Conservation (phyloP, 2,113 vertebrate genomes). For the Eulemur macaco region DNA sequence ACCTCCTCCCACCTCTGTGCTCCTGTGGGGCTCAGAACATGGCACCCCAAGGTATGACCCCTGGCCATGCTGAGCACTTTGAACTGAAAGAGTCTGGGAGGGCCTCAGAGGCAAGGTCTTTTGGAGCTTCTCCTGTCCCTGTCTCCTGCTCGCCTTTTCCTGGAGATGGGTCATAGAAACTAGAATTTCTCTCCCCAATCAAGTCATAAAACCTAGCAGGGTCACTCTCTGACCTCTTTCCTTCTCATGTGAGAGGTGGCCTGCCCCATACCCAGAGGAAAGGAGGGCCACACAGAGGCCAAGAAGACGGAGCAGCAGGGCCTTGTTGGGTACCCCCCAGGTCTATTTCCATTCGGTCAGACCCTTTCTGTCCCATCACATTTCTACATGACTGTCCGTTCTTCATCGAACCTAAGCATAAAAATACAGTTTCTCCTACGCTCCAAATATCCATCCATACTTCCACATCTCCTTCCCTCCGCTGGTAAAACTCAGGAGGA, state of each 20-base stretch:
- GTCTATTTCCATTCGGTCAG: neutral
- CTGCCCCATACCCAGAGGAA: neutral
- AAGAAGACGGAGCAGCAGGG: neutral
- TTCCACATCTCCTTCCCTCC: neutral
- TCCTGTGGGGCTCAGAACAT: neutral
- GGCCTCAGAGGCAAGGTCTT: neutral
- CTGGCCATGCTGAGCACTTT: neutral
- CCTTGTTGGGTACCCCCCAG: neutral
- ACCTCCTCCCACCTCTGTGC: neutral
- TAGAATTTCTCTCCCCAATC: neutral
- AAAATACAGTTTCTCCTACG: neutral
- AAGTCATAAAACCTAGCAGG: neutral
- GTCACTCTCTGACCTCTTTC: neutral
- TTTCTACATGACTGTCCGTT: neutral
- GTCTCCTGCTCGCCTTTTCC: neutral
- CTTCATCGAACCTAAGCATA: neutral
- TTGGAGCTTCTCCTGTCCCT: neutral
- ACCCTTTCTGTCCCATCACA: neutral
- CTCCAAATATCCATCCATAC: neutral
- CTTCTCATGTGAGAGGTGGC: neutral
- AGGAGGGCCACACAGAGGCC: neutral
- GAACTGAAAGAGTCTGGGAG: neutral
- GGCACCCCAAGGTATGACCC: no score
- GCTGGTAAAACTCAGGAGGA: neutral
- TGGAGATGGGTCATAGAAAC: neutral